Base-by-base conservation (phyloP, 2,113 vertebrate species). In the Aythya baeri region DNA sequence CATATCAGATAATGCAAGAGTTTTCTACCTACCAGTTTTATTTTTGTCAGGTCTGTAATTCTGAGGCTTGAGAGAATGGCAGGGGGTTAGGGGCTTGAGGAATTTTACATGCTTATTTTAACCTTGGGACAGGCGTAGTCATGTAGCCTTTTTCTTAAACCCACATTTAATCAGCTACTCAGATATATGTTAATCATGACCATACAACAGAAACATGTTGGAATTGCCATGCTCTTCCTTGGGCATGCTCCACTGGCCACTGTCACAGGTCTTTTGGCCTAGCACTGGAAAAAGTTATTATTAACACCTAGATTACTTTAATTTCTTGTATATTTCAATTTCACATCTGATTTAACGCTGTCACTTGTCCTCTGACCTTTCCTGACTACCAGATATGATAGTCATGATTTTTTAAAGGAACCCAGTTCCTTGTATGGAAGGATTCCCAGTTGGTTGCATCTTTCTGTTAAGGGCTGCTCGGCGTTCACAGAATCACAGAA, bases 361-460 rank as follows among this genome's bases (percentile, higher is more conserved):
- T 89, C 0, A 0, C 38, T 67, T 85, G 23, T 89, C 78, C 75
- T 76, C 44, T 88, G 88, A 74, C 63, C 63, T 95, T 81, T 90
- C 4, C 1, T 66, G 62, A n/a, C 67, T 68, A 54, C 65, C 27
- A 67, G 11, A 46, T 50, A 22, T 93, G 76, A 65, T 65, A 50
- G 57, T 25, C 61, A 92, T 59, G 52, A 77, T 96, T 93, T 91
- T 96, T 62, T 94, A 86, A 77, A 66, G 41, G 34, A 13, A 17
- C 63, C n/a, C 46, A 20, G 14, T 43, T 66, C n/a, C 16, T 14
- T 14, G 21, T 36, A 4, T 20, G 17, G 46, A 82, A 75, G 32
- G 57, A 54, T 74, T 17, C 11, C 3, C 16, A 68, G 10, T 7
- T 92, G 44, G 16, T 13, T 73, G 15, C 61, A 43, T 21, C 31